Conservation (phyloP, 1,140 invertebrate genomes). For the Lasioglossum albipes region DNA sequence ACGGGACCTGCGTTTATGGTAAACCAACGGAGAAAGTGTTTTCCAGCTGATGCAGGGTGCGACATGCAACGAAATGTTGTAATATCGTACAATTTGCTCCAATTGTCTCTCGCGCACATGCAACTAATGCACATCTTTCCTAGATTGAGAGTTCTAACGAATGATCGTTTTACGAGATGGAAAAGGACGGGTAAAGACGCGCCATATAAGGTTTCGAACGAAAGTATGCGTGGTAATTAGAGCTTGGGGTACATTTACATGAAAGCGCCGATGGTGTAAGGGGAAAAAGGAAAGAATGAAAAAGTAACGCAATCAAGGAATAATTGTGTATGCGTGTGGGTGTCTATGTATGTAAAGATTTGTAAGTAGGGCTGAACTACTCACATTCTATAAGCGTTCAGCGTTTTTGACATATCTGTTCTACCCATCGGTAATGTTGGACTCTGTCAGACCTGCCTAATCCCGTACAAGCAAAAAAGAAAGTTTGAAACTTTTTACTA, state of each 20-base stretch:
- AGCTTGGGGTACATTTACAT: slow-evolving; percentile 26
- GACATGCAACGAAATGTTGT: background rate
- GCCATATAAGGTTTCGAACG: slow-evolving; percentile 25
- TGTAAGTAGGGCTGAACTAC: slow-evolving; percentile 61
- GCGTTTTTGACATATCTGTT: slow-evolving; percentile 80
- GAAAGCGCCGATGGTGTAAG: background rate
- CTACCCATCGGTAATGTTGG: slow-evolving; percentile 77
- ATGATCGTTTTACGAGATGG: background rate
- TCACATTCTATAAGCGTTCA: slow-evolving; percentile 80
- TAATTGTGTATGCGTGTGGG: background rate
- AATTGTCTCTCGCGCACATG: background rate
- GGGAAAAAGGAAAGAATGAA: background rate
- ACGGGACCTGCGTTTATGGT: background rate
- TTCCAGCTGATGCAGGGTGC: background rate
- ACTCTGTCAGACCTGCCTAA: slow-evolving; percentile 59
- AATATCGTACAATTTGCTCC: background rate
- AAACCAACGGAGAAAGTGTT: slow-evolving; percentile 14
- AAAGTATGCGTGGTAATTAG: slow-evolving; percentile 30
- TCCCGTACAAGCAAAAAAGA: slow-evolving; percentile 41
- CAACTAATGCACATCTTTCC: background rate
- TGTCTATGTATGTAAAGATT: slow-evolving; percentile 4
- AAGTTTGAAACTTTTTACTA: slow-evolving; percentile 43
- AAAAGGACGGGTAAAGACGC: background rate
- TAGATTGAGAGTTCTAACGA: background rate
- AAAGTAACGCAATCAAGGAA: background rate